Conservation (phyloP, 2,797 vertebrate genomes). For the Simalia tracyae region DNA sequence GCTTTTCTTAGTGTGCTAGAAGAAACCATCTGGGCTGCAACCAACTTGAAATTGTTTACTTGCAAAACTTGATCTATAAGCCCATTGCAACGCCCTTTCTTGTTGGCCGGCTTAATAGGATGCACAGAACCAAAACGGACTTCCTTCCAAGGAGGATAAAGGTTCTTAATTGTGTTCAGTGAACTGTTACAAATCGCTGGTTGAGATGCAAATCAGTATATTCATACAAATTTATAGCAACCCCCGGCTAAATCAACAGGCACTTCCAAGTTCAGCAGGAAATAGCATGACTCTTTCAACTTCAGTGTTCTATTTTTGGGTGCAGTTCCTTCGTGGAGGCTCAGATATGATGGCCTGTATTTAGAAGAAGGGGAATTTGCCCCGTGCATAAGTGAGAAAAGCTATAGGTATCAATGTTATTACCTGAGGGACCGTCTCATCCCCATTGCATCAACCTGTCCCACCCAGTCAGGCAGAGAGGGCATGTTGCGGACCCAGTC, state of each 20-base stretch:
- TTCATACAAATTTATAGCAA: slow-evolving; percentile 28
- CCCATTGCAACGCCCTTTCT: not conserved
- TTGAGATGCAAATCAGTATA: slow-evolving; percentile 12
- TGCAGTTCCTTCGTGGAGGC: not conserved
- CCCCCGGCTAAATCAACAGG: slow-evolving; percentile 10
- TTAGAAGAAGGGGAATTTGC: too few relatives aligned
- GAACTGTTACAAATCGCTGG: slow-evolving; percentile 34
- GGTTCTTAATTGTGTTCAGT: slow-evolving; percentile 33
- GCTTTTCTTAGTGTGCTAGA: slow-evolving; percentile 41
- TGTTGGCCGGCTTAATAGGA: not conserved
- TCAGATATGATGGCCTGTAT: not conserved
- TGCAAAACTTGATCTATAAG: slow-evolving; percentile 28
- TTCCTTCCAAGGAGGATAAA: slow-evolving; percentile 14
- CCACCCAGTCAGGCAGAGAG: too few relatives aligned
- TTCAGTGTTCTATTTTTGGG: not conserved
- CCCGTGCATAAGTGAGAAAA: not conserved
- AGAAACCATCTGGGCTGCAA: slow-evolving; percentile 47
- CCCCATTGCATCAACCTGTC: too few relatives aligned
- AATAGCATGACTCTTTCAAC: not conserved
- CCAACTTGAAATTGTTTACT: slow-evolving; percentile 37
- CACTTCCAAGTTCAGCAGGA: slow-evolving; percentile 40
- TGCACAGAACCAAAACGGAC: slow-evolving; percentile 13
- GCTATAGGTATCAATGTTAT: too few relatives aligned
- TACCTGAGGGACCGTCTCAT: too few relatives aligned
- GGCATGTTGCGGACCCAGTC: too few relatives aligned